Evolutionary conservation across 1,140 invertebrate genomes (phyloP).

Genomic region (Drosophila jambulina): DNA sequence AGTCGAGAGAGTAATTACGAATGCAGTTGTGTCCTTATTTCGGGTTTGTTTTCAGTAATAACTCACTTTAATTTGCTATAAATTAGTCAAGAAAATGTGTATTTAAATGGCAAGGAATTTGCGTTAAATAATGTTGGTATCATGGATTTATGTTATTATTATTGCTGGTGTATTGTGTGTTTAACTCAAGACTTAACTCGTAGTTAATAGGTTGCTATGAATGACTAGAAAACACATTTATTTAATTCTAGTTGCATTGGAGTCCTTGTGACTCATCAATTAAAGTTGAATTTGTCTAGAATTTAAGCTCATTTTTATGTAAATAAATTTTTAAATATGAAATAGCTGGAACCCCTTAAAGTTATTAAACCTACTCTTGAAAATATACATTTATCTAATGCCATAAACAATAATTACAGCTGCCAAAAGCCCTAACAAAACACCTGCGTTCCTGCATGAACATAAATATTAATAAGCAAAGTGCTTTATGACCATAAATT

Average conservation of each 20-base stretch:
- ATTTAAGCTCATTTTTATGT: too few species aligned
- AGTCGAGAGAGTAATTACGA: neutral
- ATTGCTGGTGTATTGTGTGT: neutral
- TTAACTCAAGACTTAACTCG: neutral
- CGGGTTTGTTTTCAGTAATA: neutral
- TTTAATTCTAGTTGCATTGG: neutral
- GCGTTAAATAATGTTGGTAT: neutral
- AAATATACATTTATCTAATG: neutral
- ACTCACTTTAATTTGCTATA: neutral
- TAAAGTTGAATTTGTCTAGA: neutral
- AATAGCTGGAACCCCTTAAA: neutral
- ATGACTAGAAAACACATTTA: neutral
- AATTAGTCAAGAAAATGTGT: neutral
- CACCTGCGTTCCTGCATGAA: neutral
- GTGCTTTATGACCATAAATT: neutral
- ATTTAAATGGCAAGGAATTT: neutral
- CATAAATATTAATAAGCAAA: neutral
- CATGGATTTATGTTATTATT: neutral
- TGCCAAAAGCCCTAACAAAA: neutral
- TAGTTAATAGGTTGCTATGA: neutral
- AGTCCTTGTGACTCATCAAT: neutral
- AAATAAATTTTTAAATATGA: neutral
- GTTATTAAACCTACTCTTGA: neutral
- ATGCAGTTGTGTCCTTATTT: neutral
- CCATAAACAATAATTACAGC: slow-evolving; percentile 1